Percentiles rank a stretch among this genome's conserved stretches.
phyloP scores from a whole-genome alignment of 2,113 vertebrate genomes.

The Rhizomys pruinosus region DNA sequence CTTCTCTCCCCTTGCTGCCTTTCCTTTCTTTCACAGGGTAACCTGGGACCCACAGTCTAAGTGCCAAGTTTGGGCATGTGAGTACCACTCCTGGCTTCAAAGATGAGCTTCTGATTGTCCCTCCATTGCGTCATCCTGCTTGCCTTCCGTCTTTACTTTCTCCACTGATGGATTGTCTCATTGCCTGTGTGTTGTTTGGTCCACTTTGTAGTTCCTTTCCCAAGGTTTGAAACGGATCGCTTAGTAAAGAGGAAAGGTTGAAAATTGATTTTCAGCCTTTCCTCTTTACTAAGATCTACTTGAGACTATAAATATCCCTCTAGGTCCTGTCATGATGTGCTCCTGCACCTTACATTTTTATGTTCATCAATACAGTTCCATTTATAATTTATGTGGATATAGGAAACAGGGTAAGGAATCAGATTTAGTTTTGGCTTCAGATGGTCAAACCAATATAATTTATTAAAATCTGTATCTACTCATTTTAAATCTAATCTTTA shows the following conservation, averaged over 20 bases:
- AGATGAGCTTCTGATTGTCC: neutral
- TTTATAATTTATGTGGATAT: constrained; percentile 8
- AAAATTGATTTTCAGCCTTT: constrained; percentile 19
- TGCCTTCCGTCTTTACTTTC: neutral
- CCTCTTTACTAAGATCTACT: constrained; percentile 30
- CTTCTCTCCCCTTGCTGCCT: neutral
- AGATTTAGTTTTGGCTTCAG: constrained; percentile 14
- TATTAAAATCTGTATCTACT: constrained; percentile 25
- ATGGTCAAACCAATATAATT: neutral
- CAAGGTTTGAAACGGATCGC: neutral
- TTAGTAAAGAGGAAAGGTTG: too few relatives aligned
- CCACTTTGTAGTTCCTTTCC: neutral
- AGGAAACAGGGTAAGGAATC: neutral
- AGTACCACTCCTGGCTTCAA: neutral
- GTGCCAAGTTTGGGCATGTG: neutral
- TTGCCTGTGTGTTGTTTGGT: neutral
- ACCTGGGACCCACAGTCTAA: neutral
- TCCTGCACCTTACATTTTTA: neutral
- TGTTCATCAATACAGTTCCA: constrained; percentile 13
- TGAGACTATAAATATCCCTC: neutral
- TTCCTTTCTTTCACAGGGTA: neutral
- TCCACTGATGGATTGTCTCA: neutral
- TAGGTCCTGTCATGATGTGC: neutral
- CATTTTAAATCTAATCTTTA: constrained; percentile 17
- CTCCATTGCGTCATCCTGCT: neutral